Evolutionary conservation across 2,113 vertebrate species (phyloP).

Genomic region (Bungarus multicinctus): DNA sequence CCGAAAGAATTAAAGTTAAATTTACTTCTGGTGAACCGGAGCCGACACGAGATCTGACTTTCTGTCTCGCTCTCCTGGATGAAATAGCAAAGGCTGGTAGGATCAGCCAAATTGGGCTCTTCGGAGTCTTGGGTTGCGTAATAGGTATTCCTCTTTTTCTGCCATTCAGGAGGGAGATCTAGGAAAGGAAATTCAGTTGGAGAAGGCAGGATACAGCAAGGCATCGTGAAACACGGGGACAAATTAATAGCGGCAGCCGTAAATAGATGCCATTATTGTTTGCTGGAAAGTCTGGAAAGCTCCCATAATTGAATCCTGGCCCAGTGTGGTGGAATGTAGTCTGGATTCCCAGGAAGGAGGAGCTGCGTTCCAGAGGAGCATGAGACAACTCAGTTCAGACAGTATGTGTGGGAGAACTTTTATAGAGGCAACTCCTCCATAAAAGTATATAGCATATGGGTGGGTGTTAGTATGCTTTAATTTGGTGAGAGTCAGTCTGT

Average conservation of each 20-base stretch:
- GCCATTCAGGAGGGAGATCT: constrained; percentile 33
- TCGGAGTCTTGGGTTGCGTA: constrained; percentile 19
- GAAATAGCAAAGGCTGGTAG: constrained; percentile 65
- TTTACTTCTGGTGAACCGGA: constrained; percentile 63
- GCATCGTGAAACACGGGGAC: neutral
- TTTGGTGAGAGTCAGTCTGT: neutral
- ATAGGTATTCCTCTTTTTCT: constrained; percentile 3
- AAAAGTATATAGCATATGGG: no score
- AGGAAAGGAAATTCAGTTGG: neutral
- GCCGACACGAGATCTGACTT: constrained; percentile 67
- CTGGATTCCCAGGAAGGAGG: neutral
- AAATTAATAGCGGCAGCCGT: neutral
- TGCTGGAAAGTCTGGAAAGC: neutral
- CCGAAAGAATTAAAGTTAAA: constrained; percentile 79
- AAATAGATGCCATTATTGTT: neutral
- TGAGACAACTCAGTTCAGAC: neutral
- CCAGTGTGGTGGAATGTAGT: neutral
- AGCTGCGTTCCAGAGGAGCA: neutral
- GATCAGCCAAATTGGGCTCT: constrained; percentile 43
- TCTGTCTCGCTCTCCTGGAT: constrained; percentile 61
- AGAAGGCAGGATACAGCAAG: neutral
- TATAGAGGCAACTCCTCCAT: no score
- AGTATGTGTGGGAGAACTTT: neutral
- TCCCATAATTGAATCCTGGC: neutral
- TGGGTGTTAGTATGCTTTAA: neutral